Evolutionary conservation across 2,113 vertebrate species (phyloP), one percentile per base, ranked within the genome.

Genomic region (Epinephelus lanceolatus): DNA sequence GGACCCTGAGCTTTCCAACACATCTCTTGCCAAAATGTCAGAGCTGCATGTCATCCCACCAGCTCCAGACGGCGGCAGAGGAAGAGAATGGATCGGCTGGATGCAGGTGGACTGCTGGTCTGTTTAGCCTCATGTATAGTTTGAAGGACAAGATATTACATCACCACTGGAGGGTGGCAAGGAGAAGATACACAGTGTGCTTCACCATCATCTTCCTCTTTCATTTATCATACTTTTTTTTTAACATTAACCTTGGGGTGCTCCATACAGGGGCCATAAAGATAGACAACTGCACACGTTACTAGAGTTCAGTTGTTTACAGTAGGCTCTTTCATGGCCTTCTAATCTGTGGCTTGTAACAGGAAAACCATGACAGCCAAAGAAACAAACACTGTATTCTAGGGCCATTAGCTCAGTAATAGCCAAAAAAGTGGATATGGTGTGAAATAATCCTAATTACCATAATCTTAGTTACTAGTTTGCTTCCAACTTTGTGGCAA

Each of bases 1-100:
- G 51, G 65, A 84, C 69, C 71, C 42, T 17, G 71, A 76, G 63
- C 76, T 27, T 13, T 67, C 68, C 6, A 47, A 89, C 86, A 92
- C 81, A 89, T 91, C 91, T 87, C 19, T 71, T 90, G 91, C 93
- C 91, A 94, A 84, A 86, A 70, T 70, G 56, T 76, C 59, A 53
- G 45, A 61, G 61, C 52, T 37, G 5, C 53, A 53, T 30, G 19
- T 71, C 62, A 40, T 23, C 23, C 52, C 8, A 2, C 78, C 61
- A 40, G 25, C 51, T 71, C 19, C 37, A 45, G 73, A 75, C 49
- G 23, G 59, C 3, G 10, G 33, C 10, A 23, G 6, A 57, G 52
- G 52, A 53, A 62, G 37, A 30, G n/a, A 56, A 52, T 14, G 19
- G 12, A 57, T 56, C 19, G 2, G 37, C 4, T 53, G 23, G 17